Percentiles rank a stretch among this genome's conserved stretches.
phyloP scores from a whole-genome alignment of 92 coral and sea anemone species.

The Paragorgia papillata region DNA sequence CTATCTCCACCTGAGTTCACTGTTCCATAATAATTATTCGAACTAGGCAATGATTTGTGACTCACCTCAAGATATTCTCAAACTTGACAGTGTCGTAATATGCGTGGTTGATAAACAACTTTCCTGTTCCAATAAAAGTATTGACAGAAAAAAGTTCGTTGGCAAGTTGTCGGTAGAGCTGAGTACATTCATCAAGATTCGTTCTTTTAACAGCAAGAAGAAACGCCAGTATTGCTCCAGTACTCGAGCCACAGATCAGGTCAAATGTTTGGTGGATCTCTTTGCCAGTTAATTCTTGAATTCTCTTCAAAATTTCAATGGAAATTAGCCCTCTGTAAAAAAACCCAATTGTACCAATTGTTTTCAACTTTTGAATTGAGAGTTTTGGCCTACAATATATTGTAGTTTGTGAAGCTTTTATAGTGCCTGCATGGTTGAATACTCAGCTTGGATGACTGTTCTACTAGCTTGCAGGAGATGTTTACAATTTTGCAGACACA shows the following conservation, averaged over 20 bases:
- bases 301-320: slow-evolving; percentile 87
- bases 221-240: slow-evolving; percentile 92
- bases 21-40: too few species aligned
- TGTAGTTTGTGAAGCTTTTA: too few species aligned
- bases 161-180: slow-evolving; percentile 78
- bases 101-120: slow-evolving; percentile 90
- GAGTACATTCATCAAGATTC: slow-evolving; percentile 84
- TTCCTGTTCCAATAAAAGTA: slow-evolving; percentile 91
- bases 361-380: too few species aligned
- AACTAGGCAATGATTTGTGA: neutral
- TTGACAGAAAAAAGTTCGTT: slow-evolving; percentile 84
- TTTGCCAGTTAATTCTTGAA: slow-evolving; percentile 71
- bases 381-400: too few species aligned
- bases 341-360: too few species aligned
- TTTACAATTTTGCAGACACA: too few species aligned
- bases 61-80: slow-evolving; percentile 88
- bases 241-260: slow-evolving; percentile 88
- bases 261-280: slow-evolving; percentile 89
- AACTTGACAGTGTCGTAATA: slow-evolving; percentile 85
- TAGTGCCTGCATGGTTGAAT: too few species aligned
- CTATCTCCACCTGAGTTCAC: too few species aligned
- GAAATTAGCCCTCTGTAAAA: slow-evolving; percentile 77
- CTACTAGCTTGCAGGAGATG: too few species aligned
- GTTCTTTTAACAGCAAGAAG: slow-evolving; percentile 80
- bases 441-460: too few species aligned